phyloP scores from a whole-genome alignment of 1,140 invertebrate species.

The Drosophila erecta region DNA sequence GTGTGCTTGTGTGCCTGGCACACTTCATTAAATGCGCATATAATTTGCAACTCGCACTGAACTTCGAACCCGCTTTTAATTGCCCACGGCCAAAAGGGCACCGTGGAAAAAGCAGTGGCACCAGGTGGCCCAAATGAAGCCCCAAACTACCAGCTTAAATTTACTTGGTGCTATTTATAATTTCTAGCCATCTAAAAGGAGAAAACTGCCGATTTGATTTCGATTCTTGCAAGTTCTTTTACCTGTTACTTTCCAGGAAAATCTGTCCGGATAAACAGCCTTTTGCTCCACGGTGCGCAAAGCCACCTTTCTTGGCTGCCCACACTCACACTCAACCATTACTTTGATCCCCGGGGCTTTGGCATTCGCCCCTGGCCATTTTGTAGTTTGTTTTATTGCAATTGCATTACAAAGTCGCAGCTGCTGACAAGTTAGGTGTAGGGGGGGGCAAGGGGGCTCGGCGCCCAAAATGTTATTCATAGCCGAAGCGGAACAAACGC shows the following conservation, averaged over 20 bases:
- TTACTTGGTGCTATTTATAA: no score
- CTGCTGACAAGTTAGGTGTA: conserved; percentile 47
- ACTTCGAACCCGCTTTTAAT: conserved; percentile 67
- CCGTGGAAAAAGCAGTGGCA: conserved; percentile 7
- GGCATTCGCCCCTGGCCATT: conserved; percentile 15
- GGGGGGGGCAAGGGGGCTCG: neutral
- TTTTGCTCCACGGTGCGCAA: neutral
- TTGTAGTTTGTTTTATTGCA: conserved; percentile 65
- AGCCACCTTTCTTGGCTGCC: neutral
- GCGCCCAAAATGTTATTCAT: conserved; percentile 59
- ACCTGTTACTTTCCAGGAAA: no score
- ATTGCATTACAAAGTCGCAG: conserved; percentile 65
- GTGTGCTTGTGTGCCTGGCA: conserved; percentile 36
- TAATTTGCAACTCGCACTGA: conserved; percentile 59
- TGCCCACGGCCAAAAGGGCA: conserved; percentile 24
- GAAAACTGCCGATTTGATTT: no score
- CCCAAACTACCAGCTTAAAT: no score
- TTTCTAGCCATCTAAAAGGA: no score
- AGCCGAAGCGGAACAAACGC: conserved; percentile 62
- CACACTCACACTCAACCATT: neutral
- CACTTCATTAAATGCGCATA: conserved; percentile 75
- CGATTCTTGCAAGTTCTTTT: no score
- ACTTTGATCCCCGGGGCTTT: conserved; percentile 1
- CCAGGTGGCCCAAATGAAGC: neutral
- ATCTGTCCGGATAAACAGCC: neutral